A percentile compares a stretch with the other conserved stretches of the same genome.
Evolutionary conservation across 2,888 invertebrate species (phyloP).

Genomic region (Lepas anatifera): DNA sequence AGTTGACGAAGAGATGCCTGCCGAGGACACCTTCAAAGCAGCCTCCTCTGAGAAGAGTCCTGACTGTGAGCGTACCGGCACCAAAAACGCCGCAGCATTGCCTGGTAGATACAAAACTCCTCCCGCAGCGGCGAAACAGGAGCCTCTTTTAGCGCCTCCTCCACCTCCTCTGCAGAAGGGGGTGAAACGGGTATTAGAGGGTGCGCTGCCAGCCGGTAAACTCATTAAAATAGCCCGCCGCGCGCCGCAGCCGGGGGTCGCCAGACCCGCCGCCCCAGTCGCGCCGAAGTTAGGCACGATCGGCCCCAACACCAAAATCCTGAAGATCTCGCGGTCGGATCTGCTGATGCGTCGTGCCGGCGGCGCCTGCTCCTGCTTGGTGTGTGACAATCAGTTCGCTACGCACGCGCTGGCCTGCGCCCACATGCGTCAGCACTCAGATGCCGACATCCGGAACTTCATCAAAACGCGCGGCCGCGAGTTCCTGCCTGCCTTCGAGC

Average conservation of each 20-base stretch:
- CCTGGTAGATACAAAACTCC: no score
- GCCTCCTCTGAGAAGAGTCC: no score
- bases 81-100: no score
- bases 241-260: no score
- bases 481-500: neutral
- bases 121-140: no score
- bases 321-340: conserved; percentile 6
- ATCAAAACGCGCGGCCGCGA: conserved; percentile 8
- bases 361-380: neutral
- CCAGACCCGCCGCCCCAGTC: neutral
- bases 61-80: no score
- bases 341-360: neutral
- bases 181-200: neutral
- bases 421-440: conserved; percentile 7
- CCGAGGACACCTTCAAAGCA: no score
- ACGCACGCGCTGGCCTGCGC: neutral
- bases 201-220: neutral
- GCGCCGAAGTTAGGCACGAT: neutral
- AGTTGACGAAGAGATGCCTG: no score
- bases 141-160: no score
- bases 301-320: neutral
- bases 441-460: neutral
- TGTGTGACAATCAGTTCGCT: neutral
- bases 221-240: no score
- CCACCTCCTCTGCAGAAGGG: neutral